Percentiles rank a stretch among this genome's conserved stretches.
Conservation (phyloP, 2,888 invertebrate genomes). For the Ophioninae sp. region DNA sequence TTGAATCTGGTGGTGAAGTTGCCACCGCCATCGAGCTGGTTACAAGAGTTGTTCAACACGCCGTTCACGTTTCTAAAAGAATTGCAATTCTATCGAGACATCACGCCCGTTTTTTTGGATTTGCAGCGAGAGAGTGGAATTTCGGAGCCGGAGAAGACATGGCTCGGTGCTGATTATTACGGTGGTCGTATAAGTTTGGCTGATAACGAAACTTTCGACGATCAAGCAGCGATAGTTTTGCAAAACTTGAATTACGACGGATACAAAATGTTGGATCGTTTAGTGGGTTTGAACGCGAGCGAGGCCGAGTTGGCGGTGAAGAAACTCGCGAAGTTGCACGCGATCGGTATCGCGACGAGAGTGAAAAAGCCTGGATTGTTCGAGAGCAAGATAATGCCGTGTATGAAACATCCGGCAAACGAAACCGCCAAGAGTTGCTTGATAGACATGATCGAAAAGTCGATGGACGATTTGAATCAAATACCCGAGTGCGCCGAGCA, state of each 20-base stretch:
- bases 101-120: constrained; percentile 72
- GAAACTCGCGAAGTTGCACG: constrained; percentile 76
- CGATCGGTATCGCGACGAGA: constrained; percentile 72
- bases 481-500: constrained; percentile 69
- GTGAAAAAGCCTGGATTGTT: constrained; percentile 74
- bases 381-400: constrained; percentile 67
- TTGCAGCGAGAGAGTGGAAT: constrained; percentile 71
- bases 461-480: constrained; percentile 67
- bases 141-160: constrained; percentile 66
- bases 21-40: constrained; percentile 75
- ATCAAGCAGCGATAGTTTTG: constrained; percentile 75
- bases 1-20: constrained; percentile 76
- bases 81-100: constrained; percentile 73
- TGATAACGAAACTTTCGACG: constrained; percentile 71
- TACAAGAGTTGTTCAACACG: constrained; percentile 76
- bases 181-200: constrained; percentile 75
- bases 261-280: constrained; percentile 74
- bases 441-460: constrained; percentile 72
- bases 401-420: constrained; percentile 63
- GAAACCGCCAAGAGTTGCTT: constrained; percentile 70
- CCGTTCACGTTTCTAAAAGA: constrained; percentile 77
- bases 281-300: constrained; percentile 72
- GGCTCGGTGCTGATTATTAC: constrained; percentile 72
- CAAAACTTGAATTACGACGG: constrained; percentile 75
- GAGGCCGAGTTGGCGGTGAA: constrained; percentile 73